Conservation (phyloP, 2,888 invertebrate species). For the Drosophila subsilvestris region DNA sequence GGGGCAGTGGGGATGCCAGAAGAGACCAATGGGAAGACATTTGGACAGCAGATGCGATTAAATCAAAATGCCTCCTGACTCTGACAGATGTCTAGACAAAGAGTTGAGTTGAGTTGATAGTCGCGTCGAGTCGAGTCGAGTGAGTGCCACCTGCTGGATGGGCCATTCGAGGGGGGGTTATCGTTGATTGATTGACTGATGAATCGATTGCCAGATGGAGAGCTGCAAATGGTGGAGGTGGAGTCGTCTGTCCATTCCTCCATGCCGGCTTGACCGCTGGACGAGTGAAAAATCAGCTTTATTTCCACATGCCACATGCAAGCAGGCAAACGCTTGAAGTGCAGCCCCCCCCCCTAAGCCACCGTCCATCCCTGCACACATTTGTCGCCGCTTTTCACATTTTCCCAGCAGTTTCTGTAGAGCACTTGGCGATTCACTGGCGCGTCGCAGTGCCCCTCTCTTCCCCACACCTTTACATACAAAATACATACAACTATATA, state of each 20-base stretch:
- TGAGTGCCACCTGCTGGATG: slow-evolving; percentile 12
- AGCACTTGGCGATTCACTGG: slow-evolving; percentile 68
- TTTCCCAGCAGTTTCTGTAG: slow-evolving; percentile 51
- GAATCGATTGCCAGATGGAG: slow-evolving; percentile 24
- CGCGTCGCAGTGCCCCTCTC: slow-evolving; percentile 44
- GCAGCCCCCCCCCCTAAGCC: too few relatives aligned
- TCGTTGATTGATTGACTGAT: slow-evolving; percentile 35
- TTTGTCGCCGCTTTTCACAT: slow-evolving; percentile 23
- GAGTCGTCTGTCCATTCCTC: not conserved
- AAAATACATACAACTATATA: slow-evolving; percentile 6
- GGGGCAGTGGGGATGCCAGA: not conserved
- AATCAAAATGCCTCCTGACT: slow-evolving; percentile 19
- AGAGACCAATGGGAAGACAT: not conserved
- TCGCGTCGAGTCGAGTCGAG: not conserved
- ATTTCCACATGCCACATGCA: not conserved
- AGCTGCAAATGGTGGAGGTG: not conserved
- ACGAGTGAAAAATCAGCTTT: slow-evolving; percentile 3
- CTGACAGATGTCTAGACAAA: slow-evolving; percentile 43
- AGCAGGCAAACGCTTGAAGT: not conserved
- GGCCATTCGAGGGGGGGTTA: not conserved
- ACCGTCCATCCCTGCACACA: too few relatives aligned
- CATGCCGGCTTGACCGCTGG: slow-evolving; percentile 21
- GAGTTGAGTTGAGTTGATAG: slow-evolving; percentile 12
- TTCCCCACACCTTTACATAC: not conserved
- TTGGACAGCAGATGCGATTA: slow-evolving; percentile 5